Percentiles rank a stretch among this genome's conserved stretches.
phyloP scores from a whole-genome alignment of 2,113 vertebrate genomes.

The Albula glossodonta region DNA sequence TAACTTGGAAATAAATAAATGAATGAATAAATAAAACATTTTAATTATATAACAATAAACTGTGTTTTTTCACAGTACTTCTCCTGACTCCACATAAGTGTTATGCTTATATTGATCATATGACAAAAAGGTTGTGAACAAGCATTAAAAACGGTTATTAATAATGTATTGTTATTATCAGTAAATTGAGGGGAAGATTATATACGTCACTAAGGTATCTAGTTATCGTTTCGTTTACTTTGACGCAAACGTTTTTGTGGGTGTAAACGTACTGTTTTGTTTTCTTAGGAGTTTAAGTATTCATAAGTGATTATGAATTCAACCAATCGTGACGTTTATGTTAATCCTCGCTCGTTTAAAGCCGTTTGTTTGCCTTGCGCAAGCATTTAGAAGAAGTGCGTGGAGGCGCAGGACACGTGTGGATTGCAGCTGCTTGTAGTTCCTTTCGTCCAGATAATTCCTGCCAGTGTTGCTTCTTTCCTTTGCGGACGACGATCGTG shows the following conservation, averaged over 20 bases:
- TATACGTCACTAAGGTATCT: neutral
- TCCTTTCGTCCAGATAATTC: neutral
- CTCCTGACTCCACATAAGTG: too few species aligned
- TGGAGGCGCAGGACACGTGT: constrained; percentile 22
- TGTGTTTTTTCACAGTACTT: too few species aligned
- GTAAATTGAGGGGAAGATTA: neutral
- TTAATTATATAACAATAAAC: too few species aligned
- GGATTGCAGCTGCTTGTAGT: constrained; percentile 2
- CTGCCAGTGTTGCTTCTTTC: neutral
- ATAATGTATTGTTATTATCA: too few species aligned
- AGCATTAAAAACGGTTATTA: too few species aligned
- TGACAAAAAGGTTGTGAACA: too few species aligned
- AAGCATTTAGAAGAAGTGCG: constrained; percentile 14
- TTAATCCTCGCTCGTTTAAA: constrained; percentile 54
- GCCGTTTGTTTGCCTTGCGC: constrained; percentile 24
- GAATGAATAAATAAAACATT: too few species aligned
- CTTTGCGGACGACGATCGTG: neutral
- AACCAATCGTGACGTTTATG: constrained; percentile 50
- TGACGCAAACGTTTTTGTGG: constrained; percentile 28
- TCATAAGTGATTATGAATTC: constrained; percentile 40
- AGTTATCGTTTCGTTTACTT: neutral
- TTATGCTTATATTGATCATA: too few species aligned
- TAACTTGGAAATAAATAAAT: too few species aligned
- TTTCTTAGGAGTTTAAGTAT: constrained; percentile 25
- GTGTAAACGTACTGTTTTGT: constrained; percentile 30